phyloP scores from a whole-genome alignment of 2,888 invertebrate species.

The Eugnorisma glareosa region DNA sequence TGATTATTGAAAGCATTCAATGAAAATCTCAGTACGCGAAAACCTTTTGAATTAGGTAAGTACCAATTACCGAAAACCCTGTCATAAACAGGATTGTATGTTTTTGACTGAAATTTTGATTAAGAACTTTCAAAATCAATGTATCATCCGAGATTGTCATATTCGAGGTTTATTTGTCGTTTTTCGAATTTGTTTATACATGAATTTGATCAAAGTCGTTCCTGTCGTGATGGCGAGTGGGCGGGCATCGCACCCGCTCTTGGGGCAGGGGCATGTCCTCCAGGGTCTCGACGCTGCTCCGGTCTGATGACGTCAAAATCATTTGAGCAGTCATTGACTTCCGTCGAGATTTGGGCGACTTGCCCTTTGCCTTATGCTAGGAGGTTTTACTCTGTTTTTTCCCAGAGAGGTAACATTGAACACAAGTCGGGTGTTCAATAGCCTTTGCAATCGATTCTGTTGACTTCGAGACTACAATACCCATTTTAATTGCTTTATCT shows the following conservation, averaged over 20 bases:
- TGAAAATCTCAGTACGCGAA: not conserved
- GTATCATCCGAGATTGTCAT: conserved; percentile 24
- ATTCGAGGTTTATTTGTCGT: not conserved
- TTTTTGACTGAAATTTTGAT: not conserved
- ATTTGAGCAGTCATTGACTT: conserved; percentile 82
- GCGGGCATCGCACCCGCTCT: conserved; percentile 82
- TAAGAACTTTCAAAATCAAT: conserved; percentile 32
- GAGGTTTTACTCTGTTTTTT: conserved; percentile 91
- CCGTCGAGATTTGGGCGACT: conserved; percentile 90
- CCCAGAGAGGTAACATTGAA: conserved; percentile 93
- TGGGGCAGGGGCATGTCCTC: conserved; percentile 78
- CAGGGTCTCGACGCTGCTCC: conserved; percentile 87
- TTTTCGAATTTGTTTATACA: conserved; percentile 80
- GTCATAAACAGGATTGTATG: not conserved
- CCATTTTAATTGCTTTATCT: conserved; percentile 89
- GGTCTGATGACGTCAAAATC: conserved; percentile 84
- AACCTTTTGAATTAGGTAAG: not conserved
- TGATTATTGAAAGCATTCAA: conserved; percentile 19
- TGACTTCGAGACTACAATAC: conserved; percentile 90
- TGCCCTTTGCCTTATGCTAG: conserved; percentile 93
- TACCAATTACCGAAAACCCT: not conserved
- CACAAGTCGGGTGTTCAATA: conserved; percentile 93
- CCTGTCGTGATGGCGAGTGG: conserved; percentile 77
- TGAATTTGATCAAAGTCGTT: conserved; percentile 91
- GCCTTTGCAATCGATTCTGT: conserved; percentile 90